A percentile compares a stretch with the other conserved stretches of the same genome.
phyloP scores from a whole-genome alignment of 2,888 invertebrate genomes.

The Elgonia sp. region DNA sequence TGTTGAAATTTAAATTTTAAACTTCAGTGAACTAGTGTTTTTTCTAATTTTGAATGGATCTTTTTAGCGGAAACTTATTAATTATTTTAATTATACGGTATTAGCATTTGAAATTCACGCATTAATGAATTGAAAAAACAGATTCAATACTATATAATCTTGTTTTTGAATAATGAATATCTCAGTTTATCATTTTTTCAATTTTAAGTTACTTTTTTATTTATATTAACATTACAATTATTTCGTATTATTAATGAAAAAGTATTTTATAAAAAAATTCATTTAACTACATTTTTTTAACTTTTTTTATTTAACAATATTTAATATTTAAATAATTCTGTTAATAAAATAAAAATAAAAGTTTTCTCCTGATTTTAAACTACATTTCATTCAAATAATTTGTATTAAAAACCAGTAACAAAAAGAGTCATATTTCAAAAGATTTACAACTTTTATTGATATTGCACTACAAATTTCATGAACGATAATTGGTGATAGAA shows the following conservation, averaged over 20 bases:
- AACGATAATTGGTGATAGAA: slow-evolving; percentile 45
- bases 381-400: not conserved
- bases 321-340: too few relatives aligned
- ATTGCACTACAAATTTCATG: slow-evolving; percentile 28
- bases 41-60: not conserved
- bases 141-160: not conserved
- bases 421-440: not conserved
- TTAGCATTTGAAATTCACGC: not conserved
- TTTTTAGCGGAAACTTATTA: not conserved
- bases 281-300: too few relatives aligned
- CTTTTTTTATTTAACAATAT: too few relatives aligned
- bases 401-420: not conserved
- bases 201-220: not conserved
- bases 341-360: too few relatives aligned
- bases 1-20: too few relatives aligned
- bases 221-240: too few relatives aligned
- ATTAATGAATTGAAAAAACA: not conserved
- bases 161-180: not conserved
- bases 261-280: too few relatives aligned
- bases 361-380: not conserved
- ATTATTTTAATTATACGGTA: not conserved
- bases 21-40: too few relatives aligned
- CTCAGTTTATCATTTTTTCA: not conserved
- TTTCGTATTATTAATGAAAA: too few relatives aligned
- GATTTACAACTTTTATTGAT: slow-evolving; percentile 27